Evolutionary conservation across 2,888 invertebrate species (phyloP).

Genomic region (Pasiphila rectangulata): DNA sequence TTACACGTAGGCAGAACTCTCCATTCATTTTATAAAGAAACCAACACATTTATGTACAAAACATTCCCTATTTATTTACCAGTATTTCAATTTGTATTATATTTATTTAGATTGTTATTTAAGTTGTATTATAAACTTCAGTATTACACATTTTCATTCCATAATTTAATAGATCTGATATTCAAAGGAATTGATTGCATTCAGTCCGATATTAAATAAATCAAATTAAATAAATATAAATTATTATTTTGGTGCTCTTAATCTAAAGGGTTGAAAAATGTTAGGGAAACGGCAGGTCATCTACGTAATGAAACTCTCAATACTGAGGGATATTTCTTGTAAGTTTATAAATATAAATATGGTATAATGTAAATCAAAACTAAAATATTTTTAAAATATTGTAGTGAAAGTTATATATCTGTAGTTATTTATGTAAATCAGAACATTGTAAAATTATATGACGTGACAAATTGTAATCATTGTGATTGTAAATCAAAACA

Average conservation of each 20-base stretch:
- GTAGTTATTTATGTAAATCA: slow-evolving; percentile 43
- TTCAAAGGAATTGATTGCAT: slow-evolving; percentile 29
- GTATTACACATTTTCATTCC: slow-evolving; percentile 7
- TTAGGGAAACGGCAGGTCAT: slow-evolving; percentile 44
- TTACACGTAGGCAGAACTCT: no score
- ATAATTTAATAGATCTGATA: slow-evolving; percentile 20
- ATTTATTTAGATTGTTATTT: background rate
- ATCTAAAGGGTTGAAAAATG: slow-evolving; percentile 21
- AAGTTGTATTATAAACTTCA: background rate
- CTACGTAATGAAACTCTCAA: slow-evolving; percentile 24
- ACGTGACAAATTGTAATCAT: background rate
- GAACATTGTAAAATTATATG: slow-evolving; percentile 5
- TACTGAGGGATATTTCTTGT: slow-evolving; percentile 33
- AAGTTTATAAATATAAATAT: slow-evolving; percentile 38
- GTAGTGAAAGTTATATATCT: slow-evolving; percentile 57
- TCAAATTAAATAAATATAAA: no score
- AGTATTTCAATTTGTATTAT: background rate
- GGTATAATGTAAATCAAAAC: slow-evolving; percentile 54
- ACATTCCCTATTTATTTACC: slow-evolving; percentile 1
- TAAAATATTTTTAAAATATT: slow-evolving; percentile 71
- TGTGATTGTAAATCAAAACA: no score
- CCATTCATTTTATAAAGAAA: no score
- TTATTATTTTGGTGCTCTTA: slow-evolving; percentile 51
- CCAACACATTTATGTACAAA: background rate
- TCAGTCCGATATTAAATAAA: slow-evolving; percentile 14